These are phyloP conservation scores for Eucidaris tribuloides DNA, from an alignment of 35 echinoderm and acorn worm genomes.

Conservation along the genomic window DNA sequence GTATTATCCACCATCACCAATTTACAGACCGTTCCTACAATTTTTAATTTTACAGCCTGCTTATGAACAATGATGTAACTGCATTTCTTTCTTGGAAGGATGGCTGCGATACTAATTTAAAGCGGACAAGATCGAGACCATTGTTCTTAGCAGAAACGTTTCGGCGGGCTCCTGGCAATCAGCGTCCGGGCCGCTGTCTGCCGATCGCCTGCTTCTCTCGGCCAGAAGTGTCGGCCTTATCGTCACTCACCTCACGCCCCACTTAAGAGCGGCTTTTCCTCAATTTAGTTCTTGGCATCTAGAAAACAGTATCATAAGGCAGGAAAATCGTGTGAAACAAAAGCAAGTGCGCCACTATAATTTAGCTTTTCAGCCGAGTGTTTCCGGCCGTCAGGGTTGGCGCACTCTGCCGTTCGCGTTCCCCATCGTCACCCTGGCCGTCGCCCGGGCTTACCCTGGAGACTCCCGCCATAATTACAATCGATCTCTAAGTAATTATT, in stretches of 20 bases:
- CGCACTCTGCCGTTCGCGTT: conserved; percentile 19
- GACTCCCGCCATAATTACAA: conserved; percentile 9
- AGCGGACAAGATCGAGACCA: too few relatives aligned
- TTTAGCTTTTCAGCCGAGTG: not conserved
- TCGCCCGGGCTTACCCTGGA: conserved; percentile 6
- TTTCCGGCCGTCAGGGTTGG: conserved; percentile 17
- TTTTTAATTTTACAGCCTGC: too few relatives aligned
- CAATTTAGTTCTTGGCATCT: not conserved
- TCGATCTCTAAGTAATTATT: conserved; percentile 27
- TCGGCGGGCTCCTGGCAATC: too few relatives aligned
- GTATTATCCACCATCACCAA: too few relatives aligned
- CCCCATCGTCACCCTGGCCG: conserved; percentile 13
- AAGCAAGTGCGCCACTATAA: not conserved
- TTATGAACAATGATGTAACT: too few relatives aligned
- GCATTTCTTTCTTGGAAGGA: too few relatives aligned
- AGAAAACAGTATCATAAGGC: not conserved
- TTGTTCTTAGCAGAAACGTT: too few relatives aligned
- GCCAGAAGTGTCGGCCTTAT: conserved; percentile 1
- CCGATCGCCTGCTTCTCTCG: too few relatives aligned
- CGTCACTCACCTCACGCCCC: conserved; percentile 13
- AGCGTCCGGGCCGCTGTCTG: too few relatives aligned
- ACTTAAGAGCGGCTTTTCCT: not conserved
- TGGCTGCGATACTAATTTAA: too few relatives aligned
- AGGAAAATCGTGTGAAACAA: conserved; percentile 12
- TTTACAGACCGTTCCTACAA: too few relatives aligned